A percentile compares a stretch with the other conserved stretches of the same genome.
Evolutionary conservation across 2,797 vertebrate genomes (phyloP).

Genomic region (Enteromius paludinosus): DNA sequence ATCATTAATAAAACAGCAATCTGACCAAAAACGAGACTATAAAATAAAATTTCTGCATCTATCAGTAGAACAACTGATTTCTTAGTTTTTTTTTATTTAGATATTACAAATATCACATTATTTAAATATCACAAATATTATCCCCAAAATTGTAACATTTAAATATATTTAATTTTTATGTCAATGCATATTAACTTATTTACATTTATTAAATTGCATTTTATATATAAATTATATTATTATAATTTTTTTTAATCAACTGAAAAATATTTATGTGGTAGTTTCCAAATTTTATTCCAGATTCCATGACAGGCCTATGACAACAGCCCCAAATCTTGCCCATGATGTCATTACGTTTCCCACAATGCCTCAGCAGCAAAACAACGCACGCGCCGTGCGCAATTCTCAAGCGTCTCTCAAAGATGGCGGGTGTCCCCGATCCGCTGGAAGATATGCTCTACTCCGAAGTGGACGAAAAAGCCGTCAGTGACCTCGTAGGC

Average conservation of each 20-base stretch:
- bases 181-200: neutral
- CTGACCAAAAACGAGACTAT: neutral
- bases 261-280: neutral
- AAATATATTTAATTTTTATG: neutral
- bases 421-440: constrained; percentile 84
- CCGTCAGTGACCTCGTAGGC: constrained; percentile 87
- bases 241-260: neutral
- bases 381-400: constrained; percentile 57
- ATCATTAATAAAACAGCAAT: neutral
- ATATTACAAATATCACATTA: neutral
- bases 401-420: constrained; percentile 67
- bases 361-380: constrained; percentile 58
- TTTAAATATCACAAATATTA: neutral
- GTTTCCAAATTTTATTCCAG: neutral
- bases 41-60: neutral
- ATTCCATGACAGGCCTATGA: constrained; percentile 10
- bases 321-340: constrained; percentile 28
- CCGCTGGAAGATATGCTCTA: constrained; percentile 87
- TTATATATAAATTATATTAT: neutral
- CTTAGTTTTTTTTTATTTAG: no score
- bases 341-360: constrained; percentile 58
- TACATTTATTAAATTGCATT: neutral
- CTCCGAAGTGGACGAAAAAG: constrained; percentile 91
- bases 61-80: neutral
- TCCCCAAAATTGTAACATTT: neutral